Evolutionary conservation across 2,797 vertebrate species (phyloP), one percentile per base, ranked within the genome.

Genomic region (Semotilus atromaculatus): DNA sequence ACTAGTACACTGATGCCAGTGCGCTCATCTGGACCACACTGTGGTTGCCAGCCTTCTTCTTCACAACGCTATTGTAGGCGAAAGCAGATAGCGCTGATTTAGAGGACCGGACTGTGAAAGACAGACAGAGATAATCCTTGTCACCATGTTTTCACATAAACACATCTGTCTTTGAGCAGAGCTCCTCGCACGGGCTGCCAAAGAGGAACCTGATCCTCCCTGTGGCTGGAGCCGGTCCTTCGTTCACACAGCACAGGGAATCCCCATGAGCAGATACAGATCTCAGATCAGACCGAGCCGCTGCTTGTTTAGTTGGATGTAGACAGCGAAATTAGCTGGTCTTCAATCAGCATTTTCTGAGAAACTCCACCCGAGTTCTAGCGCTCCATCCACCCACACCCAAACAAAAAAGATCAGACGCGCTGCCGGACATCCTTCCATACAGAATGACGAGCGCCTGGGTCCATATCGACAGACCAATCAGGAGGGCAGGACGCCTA

Each of bases 101-200:
- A 77, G 53, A 81, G 34, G 76, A 62, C 19, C 3, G 11, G 23
- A 77, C 23, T 75, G 55, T 36, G 43, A 48, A 45, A 58, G 43
- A 86, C 45, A 79, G 67, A 18, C 34, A 48, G 72, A 74, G 86
- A 86, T 70, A 85, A 86, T 85, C 74, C 80, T 68, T 83, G 77
- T 78, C 80, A 75, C 18, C 29, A 55, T 87, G 68, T 84, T 88
- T 84, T 86, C 81, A 80, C 68, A 87, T 85, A 85, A 88, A 85
- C 83, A 88, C 48, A 74, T 86, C 82, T 81, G 55, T 62, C 48
- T 81, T 87, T 72, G 53, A 81, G 76, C 21, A 43, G 48, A 82
- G 48, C 38, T 73, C 38, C 19, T 86, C 26, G 53, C 8, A 43
- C 43, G 70, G 36, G 53, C 51, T 88, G 67, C 83, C 85, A 81